Base-by-base conservation (phyloP, 1,140 invertebrate species). In the Drosophila ananassae region DNA sequence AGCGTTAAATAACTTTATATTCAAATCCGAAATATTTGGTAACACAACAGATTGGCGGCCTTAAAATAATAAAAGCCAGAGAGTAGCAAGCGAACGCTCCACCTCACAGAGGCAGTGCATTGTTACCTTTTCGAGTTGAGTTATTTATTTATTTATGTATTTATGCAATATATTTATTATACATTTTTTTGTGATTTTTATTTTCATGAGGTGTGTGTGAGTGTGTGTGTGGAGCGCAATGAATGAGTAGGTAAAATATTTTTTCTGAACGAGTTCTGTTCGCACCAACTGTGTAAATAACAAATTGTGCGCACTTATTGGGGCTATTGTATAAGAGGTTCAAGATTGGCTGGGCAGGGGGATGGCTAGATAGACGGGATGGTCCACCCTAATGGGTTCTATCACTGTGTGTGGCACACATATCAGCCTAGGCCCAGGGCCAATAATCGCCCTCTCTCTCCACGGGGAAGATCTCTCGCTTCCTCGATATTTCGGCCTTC, bases 111-210 rank as follows among this genome's bases (percentile, higher is more conserved):
- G 73, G 57, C 61, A 22, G 9, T 50, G 48, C 78, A 75, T 85
- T 85, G 78, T 76, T 80, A 60, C 71, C 34, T 50, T 53, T 62
- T 54, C 37, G 62, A 56, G 25, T 46, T 62, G 63, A 50, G 52
- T 71, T 77, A 62, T 77, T 77, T 77, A 71, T 77, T 77, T 77
- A 77, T 77, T 77, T 60, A 71, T 77, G 44, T 74, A 62, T 89
- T 79, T 77, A 77, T 89, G 83, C 76, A 83, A 89, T 71, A 83
- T 87, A 73, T 89, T 87, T 89, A 79, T 89, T 67, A 54, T 66
- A 52, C 50, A 52, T 44, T 55, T 56, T 52, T 55, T 69, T 62
- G 12, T 72, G 41, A 60, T 69, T 78, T 69, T 28, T 41, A 66
- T 66, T 61, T 46, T 47, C 57, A 52, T 64, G 39, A 50, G 44